Evolutionary conservation across 2,113 vertebrate genomes (phyloP), one percentile per base, ranked within the genome.

Genomic region (Phycodurus eques): DNA sequence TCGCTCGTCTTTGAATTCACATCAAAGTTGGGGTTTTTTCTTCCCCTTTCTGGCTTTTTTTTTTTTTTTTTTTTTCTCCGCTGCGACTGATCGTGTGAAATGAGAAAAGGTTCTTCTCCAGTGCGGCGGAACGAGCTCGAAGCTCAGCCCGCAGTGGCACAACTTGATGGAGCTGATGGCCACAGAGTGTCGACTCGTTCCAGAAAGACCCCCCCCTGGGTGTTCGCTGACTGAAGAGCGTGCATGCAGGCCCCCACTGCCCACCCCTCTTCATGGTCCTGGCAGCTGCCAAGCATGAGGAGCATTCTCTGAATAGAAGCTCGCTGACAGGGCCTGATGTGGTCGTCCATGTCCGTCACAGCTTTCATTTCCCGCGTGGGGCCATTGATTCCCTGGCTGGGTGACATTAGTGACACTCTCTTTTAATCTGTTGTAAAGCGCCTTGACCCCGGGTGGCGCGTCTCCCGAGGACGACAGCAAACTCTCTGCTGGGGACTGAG

Each of bases 361-460:
- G 78, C 87, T 87, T 91, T 91, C 84, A 90, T 92, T 90, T 90
- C 88, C 80, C 64, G 68, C 67, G 66, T 77, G n/a, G 54, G 20
- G 71, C 81, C 80, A 82, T 87, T 68, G 86, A 87, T 88, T 81
- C 84, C 82, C 84, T 13, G 72, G 83, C 80, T 14, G 80, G 81
- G 74, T 85, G 87, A 88, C 88, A 84, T 74, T 70, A 65, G 79
- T 87, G 88, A 86, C 86, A 84, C 80, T 71, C 77, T 83, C 83
- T 88, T 90, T 91, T 89, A 91, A 91, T 92, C 87, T 83, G 84
- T 59, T 82, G 80, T 84, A 84, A 83, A 82, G 85, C 88, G 81
- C 80, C 72, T 8, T 82, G 89, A 89, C 88, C 90, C 31, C 44
- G 44, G 74, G 4, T 77, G 71, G 75, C 79, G 57, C 53, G 47